Evolutionary conservation across 2,888 invertebrate genomes (phyloP), one percentile per base, ranked within the genome.

Genomic region (Dermolepida albohirtum): DNA sequence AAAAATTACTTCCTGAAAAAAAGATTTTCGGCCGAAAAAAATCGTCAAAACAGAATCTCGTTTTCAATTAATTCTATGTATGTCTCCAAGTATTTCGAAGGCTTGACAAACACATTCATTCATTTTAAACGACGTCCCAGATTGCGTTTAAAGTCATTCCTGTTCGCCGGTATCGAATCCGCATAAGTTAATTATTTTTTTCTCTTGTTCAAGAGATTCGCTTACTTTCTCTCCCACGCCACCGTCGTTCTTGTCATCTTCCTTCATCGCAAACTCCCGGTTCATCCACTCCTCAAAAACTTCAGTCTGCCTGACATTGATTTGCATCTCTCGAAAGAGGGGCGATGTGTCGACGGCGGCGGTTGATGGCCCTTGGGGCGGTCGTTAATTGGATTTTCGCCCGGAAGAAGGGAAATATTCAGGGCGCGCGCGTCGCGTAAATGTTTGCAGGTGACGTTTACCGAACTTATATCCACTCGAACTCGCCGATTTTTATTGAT

Each of bases 281-380:
- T 59, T 59, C 44, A 14, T 14, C 14, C 47, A 1, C 44, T 59
- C 47, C 29, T 59, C 22, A 59, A 59, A 59, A 59, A 59, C 59
- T 59, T 47, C 59, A 59, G 47, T 43, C 34, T 44, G 41, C 34
- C 47, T 47, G 59, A 47, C 59, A 64, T 64, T 54, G 64, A 64
- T 51, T 64, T 64, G 44, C 52, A 51, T 64, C 40, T 51, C 51
- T 51, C 22, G 59, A 47, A 47, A 47, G 47, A 34, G 34, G 59
- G 34, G 44, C 34, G 1, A 34, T 34, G 34, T 34, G 34, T 34
- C 34, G 34, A 34, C 34, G 34, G 34, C 6, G 34, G 34, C 47
- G 44, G 59, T 44, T 59, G 59, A 59, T 59, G 59, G 59, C 59
- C 59, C 59, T 59, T 59, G 59, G 59, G 59, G 59, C 47, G 59